Conservation (phyloP, 2,113 vertebrate genomes). For the Daubentonia madagascariensis region DNA sequence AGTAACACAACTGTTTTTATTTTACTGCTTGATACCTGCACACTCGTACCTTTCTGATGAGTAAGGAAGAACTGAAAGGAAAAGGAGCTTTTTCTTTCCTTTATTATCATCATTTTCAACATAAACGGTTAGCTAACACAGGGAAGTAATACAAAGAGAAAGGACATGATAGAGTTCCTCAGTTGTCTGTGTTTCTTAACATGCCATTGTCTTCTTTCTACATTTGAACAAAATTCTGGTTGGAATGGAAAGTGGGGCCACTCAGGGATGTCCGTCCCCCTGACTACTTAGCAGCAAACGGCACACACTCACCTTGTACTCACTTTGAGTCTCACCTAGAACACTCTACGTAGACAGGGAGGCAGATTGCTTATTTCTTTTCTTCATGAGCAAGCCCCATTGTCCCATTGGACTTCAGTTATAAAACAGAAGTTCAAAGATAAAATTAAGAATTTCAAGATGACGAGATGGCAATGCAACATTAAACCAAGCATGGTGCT, state of each 20-base stretch:
- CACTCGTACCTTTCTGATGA: not conserved
- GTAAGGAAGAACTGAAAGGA: not conserved
- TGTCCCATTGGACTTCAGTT: not conserved
- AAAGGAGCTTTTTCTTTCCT: not conserved
- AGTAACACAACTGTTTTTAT: not conserved
- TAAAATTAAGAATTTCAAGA: not conserved
- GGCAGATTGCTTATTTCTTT: too few species aligned
- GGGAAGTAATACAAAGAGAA: not conserved
- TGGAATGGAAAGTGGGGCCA: not conserved
- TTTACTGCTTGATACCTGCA: not conserved
- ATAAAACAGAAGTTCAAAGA: not conserved
- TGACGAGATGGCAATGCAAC: not conserved
- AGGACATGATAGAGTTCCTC: not conserved
- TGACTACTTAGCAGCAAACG: not conserved
- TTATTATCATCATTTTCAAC: not conserved
- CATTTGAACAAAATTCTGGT: not conserved
- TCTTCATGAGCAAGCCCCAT: too few species aligned
- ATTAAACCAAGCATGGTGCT: not conserved
- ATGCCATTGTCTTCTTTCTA: not conserved
- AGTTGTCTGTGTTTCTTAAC: too few species aligned
- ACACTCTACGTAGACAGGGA: rapidly evolving
- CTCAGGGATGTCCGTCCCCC: not conserved
- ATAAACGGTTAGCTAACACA: too few species aligned
- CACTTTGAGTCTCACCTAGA: not conserved
- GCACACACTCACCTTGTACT: too few species aligned